phyloP scores from a whole-genome alignment of 2,888 invertebrate species.

The Scaptomyza flava region DNA sequence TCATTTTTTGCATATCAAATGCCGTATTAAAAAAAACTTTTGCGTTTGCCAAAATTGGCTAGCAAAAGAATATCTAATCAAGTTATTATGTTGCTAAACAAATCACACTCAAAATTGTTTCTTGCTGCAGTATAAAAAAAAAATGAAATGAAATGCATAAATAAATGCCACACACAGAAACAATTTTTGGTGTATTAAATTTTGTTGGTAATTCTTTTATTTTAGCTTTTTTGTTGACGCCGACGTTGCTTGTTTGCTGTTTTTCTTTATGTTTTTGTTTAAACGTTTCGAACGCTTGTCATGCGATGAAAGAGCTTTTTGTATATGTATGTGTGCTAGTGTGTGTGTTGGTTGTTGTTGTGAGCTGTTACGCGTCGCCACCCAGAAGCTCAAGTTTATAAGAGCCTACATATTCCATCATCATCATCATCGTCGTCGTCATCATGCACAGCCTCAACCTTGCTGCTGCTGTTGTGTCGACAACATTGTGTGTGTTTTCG shows the following conservation, averaged over 20 bases:
- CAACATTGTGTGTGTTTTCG: slow-evolving; percentile 31
- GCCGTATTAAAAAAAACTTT: too few species aligned
- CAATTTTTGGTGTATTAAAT: slow-evolving; percentile 34
- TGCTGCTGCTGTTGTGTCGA: slow-evolving; percentile 14
- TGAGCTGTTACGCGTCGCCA: slow-evolving; percentile 80
- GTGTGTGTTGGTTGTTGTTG: slow-evolving; percentile 21
- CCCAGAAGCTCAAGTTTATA: slow-evolving; percentile 82
- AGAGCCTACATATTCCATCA: slow-evolving; percentile 77
- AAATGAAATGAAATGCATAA: slow-evolving; percentile 24
- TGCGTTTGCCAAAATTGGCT: not conserved
- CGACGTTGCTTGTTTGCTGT: slow-evolving; percentile 26
- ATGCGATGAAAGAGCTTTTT: slow-evolving; percentile 71
- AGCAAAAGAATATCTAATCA: not conserved
- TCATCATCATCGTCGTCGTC: slow-evolving; percentile 56
- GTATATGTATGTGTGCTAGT: slow-evolving; percentile 16
- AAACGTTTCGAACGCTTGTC: slow-evolving; percentile 73
- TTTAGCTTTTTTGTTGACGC: slow-evolving; percentile 26
- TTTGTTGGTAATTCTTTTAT: slow-evolving; percentile 28
- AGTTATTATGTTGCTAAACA: not conserved
- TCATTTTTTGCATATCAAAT: too few species aligned
- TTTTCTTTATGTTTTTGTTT: slow-evolving; percentile 51
- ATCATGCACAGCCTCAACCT: slow-evolving; percentile 12
- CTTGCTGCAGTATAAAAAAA: not conserved
- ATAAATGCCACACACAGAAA: slow-evolving; percentile 28
- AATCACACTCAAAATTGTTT: slow-evolving; percentile 4